Base-by-base conservation (phyloP, 2,888 invertebrate species). In the Ptilodon capucinus region DNA sequence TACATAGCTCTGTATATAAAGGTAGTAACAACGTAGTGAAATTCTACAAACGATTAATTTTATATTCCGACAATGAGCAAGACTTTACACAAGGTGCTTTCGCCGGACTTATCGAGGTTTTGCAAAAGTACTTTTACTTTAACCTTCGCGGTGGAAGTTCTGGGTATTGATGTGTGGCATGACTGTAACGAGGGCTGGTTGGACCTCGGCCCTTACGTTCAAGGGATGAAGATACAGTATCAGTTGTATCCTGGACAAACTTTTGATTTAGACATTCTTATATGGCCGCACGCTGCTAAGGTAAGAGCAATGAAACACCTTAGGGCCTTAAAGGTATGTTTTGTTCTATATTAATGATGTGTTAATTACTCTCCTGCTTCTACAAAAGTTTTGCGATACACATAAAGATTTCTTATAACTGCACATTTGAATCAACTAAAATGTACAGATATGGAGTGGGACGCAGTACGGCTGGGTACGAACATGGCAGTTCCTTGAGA, bases 261-360 rank as follows among this genome's bases (percentile, higher is more conserved):
- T 14, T 87, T 64, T 50, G 86, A 86, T 7, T 32, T 87, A 16
- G 86, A 89, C 51, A 61, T 90, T 30, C 54, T 79, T 23, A 79
- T 90, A 41, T 90, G 87, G 86, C 86, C 87, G 6, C 81, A 87
- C 54, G 73, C 68, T 41, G 84, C 79, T 21, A 89, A 90, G 85
- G 89, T 88, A 60, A 18, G 17, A 5, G 32, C n/a, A 32, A 44
- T 44, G 9, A 1, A n/a, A n/a, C n/a, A n/a, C n/a, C n/a, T n/a
- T n/a, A n/a, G n/a, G n/a, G n/a, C n/a, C n/a, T n/a, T n/a, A n/a
- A n/a, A n/a, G n/a, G n/a, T n/a, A n/a, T n/a, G n/a, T n/a, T n/a
- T n/a, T n/a, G n/a, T n/a, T n/a, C n/a, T n/a, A n/a, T n/a, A n/a
- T n/a, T n/a, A n/a, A n/a, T n/a, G n/a, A n/a, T n/a, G n/a, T n/a